A percentile compares a stretch with the other conserved stretches of the same genome.
Conservation (phyloP, 1,140 invertebrate species). For the Drosophila busckii region DNA sequence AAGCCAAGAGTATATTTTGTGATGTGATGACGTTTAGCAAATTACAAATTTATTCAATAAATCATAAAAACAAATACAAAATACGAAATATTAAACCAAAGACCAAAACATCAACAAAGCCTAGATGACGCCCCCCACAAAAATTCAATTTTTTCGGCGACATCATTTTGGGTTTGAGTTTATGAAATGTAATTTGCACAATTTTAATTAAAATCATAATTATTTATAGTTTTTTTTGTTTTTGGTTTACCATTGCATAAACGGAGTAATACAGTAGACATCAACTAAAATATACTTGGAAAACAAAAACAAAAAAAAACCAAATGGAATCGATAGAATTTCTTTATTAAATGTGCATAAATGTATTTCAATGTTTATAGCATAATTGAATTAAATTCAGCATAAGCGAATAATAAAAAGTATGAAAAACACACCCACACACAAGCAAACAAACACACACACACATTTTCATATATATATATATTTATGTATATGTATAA, state of each 20-base stretch:
- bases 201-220: no score
- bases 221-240: no score
- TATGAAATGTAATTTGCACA: no score
- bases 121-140: no score
- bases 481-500: slow-evolving; percentile 31
- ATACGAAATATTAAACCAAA: slow-evolving; percentile 6
- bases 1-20: slow-evolving; percentile 48
- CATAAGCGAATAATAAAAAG: slow-evolving; percentile 18
- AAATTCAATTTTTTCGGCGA: no score
- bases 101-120: background rate
- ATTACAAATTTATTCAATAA: slow-evolving; percentile 36
- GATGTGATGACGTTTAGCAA: slow-evolving; percentile 55
- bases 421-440: background rate
- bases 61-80: background rate
- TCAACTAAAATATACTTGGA: no score
- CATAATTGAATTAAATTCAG: slow-evolving; percentile 56
- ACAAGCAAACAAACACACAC: background rate
- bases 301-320: background rate
- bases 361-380: slow-evolving; percentile 40
- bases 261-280: no score
- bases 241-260: no score
- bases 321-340: background rate
- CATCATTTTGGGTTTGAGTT: no score
- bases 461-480: slow-evolving; percentile 34
- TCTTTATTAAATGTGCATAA: slow-evolving; percentile 1